Base-by-base conservation (phyloP, 2,113 vertebrate genomes). In the Cranoglanis bouderius region DNA sequence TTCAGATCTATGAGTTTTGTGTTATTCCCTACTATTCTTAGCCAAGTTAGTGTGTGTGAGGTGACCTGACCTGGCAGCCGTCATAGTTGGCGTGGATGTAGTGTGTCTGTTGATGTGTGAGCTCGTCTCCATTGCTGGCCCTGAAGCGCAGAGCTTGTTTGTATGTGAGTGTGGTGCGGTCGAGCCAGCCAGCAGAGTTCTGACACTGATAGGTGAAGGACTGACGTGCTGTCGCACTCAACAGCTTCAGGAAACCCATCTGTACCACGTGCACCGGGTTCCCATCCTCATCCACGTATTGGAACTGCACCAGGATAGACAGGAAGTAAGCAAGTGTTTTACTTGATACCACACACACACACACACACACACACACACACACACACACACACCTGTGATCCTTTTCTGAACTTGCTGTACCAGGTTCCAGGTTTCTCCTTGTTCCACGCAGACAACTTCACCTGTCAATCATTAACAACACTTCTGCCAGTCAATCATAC, bases 321-420 rank as follows among this genome's bases (percentile, higher is more conserved):
- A 84, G 61, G 24, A 57, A 6, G 18, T 57, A 38, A 57, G 51
- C 49, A 82, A 55, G 8, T 55, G 51, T 35, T 53, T 4, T 55
- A 35, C 18, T 2, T 81, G 2, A 49, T 32, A n/a, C 43, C 98
- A 85, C 40, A 82, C 59, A 85, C 86, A 86, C 86, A 43, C 43
- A 81, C 57, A 77, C 55, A 63, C 7, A 75, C 8, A 81, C 53
- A 75, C 51, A 81, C 83, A 81, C 87, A 46, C 87, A 70, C 85
- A 87, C 35, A 82, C 86, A 84, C 89, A 90, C 88, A 93, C 97
- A 99, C 98, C 98, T 97, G 93, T 90, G 96, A 96, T 88, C 98
- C 98, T 89, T 97, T 97, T 95, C 97, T 98, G 96, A 96, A 99
- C 89, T 96, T 95, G 95, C 98, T 99, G 96, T 97, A 99, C 98